Evolutionary conservation across 2,113 vertebrate species (phyloP).

Genomic region (Heliornis fulica): DNA sequence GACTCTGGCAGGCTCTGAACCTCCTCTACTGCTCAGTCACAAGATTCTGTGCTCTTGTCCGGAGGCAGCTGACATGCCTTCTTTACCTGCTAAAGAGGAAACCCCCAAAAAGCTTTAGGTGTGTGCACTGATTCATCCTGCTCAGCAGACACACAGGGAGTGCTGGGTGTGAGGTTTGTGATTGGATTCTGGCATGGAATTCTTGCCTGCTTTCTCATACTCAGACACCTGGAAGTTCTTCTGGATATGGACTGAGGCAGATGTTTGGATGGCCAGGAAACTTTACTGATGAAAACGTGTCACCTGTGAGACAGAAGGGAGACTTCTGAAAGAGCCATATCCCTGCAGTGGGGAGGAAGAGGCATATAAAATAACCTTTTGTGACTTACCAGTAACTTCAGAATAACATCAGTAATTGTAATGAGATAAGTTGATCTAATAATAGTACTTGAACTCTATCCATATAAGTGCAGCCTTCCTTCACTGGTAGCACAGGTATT

Average conservation of each 20-base stretch:
- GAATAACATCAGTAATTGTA: neutral
- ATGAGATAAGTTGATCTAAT: neutral
- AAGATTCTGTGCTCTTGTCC: neutral
- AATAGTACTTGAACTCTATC: neutral
- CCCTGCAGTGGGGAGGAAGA: neutral
- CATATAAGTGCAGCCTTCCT: neutral
- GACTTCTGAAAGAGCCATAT: neutral
- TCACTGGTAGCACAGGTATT: neutral
- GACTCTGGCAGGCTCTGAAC: too few species aligned
- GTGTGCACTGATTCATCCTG: fast-evolving
- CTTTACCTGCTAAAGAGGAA: neutral
- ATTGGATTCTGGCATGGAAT: neutral
- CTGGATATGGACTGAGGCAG: neutral
- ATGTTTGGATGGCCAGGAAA: neutral
- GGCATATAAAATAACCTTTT: neutral
- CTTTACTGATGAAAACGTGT: neutral
- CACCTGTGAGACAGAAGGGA: neutral
- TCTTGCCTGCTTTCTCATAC: neutral
- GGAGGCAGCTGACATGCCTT: neutral
- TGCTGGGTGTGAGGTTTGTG: neutral
- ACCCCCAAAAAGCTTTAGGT: neutral
- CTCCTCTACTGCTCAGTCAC: neutral
- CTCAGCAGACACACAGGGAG: neutral
- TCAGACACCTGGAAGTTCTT: neutral
- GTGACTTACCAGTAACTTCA: neutral